These are phyloP conservation scores for Lutra lutra DNA, from an alignment of 2,797 vertebrate species.

Conservation along the genomic window DNA sequence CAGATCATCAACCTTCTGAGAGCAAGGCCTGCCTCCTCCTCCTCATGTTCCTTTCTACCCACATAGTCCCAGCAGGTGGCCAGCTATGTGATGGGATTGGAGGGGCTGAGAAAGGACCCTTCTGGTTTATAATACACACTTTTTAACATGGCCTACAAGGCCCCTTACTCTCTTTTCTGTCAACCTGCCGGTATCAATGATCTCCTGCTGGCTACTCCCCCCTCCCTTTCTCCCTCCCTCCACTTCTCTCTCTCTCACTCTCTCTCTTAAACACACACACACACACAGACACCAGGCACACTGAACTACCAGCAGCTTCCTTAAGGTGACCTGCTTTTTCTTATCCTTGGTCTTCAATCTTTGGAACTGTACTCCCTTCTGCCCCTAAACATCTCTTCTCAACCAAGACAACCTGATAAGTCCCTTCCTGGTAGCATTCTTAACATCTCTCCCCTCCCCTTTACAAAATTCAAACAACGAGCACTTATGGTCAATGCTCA, in stretches of 20 bases:
- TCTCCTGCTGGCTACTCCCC: background rate
- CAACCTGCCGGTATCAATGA: background rate
- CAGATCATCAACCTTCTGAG: background rate
- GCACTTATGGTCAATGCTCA: background rate
- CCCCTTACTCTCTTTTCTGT: background rate
- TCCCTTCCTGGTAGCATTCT: background rate
- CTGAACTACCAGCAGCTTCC: background rate
- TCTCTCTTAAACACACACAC: background rate
- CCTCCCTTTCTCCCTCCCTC: background rate
- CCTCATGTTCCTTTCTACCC: background rate
- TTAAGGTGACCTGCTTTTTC: background rate
- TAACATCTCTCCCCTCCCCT: background rate
- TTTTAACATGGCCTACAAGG: background rate
- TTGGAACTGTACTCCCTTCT: background rate
- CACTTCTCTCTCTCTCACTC: background rate
- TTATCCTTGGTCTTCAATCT: background rate
- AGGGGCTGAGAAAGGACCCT: background rate
- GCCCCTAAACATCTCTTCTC: background rate
- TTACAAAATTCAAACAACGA: background rate
- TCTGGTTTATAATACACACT: background rate
- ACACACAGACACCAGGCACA: background rate
- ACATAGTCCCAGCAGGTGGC: background rate
- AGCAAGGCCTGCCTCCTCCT: background rate
- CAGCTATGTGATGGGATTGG: background rate
- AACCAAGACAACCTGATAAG: background rate